A percentile compares a stretch with the other conserved stretches of the same genome.
These are phyloP conservation scores for Drosophila neoperkinsi DNA, from an alignment of 2,888 invertebrate species.

Conservation along the genomic window DNA sequence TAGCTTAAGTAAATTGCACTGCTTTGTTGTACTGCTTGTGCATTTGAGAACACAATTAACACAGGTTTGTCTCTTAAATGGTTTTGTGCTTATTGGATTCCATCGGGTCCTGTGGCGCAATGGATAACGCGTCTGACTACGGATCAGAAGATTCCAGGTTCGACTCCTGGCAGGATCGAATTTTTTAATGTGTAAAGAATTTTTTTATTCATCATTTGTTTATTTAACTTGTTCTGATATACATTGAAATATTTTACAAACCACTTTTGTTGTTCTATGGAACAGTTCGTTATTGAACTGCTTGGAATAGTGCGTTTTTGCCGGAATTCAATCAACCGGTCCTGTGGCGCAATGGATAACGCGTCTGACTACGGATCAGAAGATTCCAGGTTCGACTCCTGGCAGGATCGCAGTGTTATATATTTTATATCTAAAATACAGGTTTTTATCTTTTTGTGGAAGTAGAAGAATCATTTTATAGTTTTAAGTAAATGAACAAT, in stretches of 20 bases:
- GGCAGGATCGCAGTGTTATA: slow-evolving; percentile 83
- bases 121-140: slow-evolving; percentile 85
- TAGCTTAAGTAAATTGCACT: neutral
- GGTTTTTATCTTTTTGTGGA: neutral
- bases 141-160: slow-evolving; percentile 85
- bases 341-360: slow-evolving; percentile 86
- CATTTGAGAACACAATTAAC: neutral
- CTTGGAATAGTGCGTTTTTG: too few relatives aligned
- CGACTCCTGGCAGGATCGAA: slow-evolving; percentile 76
- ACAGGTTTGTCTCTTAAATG: slow-evolving; percentile 13
- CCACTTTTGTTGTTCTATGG: too few relatives aligned
- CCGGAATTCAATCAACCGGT: slow-evolving; percentile 53
- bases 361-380: slow-evolving; percentile 86
- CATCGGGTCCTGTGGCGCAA: slow-evolving; percentile 83
- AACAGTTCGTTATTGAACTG: too few relatives aligned
- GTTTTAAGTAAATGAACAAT: neutral
- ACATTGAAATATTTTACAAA: too few relatives aligned
- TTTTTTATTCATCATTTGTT: too few relatives aligned
- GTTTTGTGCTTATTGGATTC: rapidly evolving
- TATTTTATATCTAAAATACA: neutral
- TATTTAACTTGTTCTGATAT: too few relatives aligned
- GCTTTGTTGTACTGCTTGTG: slow-evolving; percentile 27
- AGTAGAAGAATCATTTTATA: neutral
- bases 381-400: slow-evolving; percentile 86
- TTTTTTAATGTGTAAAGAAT: too few relatives aligned